A percentile compares a stretch with the other conserved stretches of the same genome.
phyloP scores from a whole-genome alignment of 2,797 vertebrate genomes.

The Sylvia borin region DNA sequence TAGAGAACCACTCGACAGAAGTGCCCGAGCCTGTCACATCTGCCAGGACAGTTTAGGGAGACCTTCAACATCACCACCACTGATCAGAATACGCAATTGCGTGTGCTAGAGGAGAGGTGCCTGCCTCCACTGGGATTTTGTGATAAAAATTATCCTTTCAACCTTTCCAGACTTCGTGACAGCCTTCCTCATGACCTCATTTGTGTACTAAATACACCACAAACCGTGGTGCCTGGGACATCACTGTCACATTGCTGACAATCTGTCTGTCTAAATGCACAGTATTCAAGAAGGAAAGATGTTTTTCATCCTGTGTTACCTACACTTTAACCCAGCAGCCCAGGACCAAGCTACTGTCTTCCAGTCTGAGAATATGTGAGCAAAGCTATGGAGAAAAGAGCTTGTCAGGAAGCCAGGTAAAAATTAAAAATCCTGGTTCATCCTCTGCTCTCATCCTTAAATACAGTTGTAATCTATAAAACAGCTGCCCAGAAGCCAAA shows the following conservation, averaged over 20 bases:
- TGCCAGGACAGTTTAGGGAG: conserved; percentile 9
- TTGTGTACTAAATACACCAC: not conserved
- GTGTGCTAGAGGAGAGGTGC: not conserved
- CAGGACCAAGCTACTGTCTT: not conserved
- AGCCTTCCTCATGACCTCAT: not conserved
- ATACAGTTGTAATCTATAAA: not conserved
- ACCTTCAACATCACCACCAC: not conserved
- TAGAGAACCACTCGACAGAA: not conserved
- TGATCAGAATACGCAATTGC: not conserved
- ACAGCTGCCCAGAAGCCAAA: not conserved
- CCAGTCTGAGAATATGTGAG: not conserved
- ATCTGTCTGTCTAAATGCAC: not conserved
- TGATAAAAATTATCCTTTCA: conserved; percentile 1
- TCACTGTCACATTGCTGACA: not conserved
- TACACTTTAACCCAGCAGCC: not conserved
- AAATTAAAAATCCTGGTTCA: not conserved
- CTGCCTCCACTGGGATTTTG: not conserved
- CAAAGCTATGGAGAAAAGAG: not conserved
- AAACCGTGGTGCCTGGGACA: not conserved
- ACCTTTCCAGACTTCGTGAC: not conserved
- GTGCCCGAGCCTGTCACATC: not conserved
- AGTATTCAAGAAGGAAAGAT: not conserved
- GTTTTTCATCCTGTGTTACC: not conserved
- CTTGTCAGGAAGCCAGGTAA: not conserved
- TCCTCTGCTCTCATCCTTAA: not conserved